Evolutionary conservation across 2,797 vertebrate genomes (phyloP).

Genomic region (Silurus lanzhouensis): DNA sequence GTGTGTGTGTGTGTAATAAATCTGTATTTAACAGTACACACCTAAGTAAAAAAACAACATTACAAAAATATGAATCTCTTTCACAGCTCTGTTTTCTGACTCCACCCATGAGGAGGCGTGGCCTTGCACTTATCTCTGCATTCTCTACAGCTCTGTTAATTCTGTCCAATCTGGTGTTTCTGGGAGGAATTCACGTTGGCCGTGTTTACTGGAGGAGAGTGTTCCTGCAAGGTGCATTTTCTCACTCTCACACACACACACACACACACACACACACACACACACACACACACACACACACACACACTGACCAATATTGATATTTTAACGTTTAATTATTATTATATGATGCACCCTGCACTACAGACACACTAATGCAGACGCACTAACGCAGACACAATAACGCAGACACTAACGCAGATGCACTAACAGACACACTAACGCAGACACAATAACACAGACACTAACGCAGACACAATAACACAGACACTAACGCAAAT

Average conservation of each 20-base stretch:
- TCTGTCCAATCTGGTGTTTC: conserved; percentile 95
- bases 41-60: background rate
- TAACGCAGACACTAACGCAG: too few relatives aligned
- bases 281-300: too few relatives aligned
- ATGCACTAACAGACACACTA: too few relatives aligned
- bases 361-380: background rate
- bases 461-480: too few relatives aligned
- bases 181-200: conserved; percentile 88
- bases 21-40: background rate
- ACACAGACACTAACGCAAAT: too few relatives aligned
- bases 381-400: background rate
- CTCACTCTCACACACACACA: background rate
- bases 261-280: conserved; percentile 16
- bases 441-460: too few relatives aligned
- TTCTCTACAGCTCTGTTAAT: conserved; percentile 91
- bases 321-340: too few relatives aligned
- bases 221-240: conserved; percentile 83
- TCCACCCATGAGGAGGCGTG: conserved; percentile 75
- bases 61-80: background rate
- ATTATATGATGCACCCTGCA: too few relatives aligned
- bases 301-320: too few relatives aligned
- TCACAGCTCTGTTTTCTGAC: conserved; percentile 80
- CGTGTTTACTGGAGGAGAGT: conserved; percentile 91
- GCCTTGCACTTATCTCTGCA: conserved; percentile 83
- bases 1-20: conserved; percentile 12